Percentiles rank a stretch among this genome's conserved stretches.
These are phyloP conservation scores for Leptosomus discolor DNA, from an alignment of 2,113 vertebrate species.

Conservation along the genomic window DNA sequence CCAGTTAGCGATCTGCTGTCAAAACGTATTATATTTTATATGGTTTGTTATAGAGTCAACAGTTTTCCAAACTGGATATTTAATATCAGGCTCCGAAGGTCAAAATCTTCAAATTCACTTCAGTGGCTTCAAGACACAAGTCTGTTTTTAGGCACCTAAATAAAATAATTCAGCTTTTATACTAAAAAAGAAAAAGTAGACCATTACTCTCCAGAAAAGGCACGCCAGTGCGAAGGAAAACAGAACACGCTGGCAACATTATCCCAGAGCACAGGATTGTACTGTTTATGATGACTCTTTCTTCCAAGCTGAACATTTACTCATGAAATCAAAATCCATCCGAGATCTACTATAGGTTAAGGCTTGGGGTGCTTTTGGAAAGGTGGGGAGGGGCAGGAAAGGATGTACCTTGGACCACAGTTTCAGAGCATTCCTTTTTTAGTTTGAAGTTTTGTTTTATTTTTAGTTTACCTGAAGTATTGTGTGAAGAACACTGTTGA, in stretches of 20 bases:
- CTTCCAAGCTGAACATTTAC: background rate
- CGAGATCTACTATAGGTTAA: background rate
- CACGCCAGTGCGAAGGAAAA: background rate
- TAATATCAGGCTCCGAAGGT: background rate
- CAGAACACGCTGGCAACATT: background rate
- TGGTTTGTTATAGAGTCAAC: background rate
- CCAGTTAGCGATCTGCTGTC: background rate
- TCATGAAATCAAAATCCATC: background rate
- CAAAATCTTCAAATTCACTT: background rate
- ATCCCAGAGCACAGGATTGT: background rate
- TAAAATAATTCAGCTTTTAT: background rate
- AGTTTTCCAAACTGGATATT: background rate
- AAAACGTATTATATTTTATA: background rate
- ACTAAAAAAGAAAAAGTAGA: background rate
- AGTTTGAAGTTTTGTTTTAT: background rate
- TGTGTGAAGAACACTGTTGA: background rate
- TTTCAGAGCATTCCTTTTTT: background rate
- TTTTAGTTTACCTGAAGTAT: background rate
- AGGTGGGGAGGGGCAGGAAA: fast-evolving
- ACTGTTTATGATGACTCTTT: background rate
- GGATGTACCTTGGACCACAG: background rate
- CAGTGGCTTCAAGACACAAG: background rate
- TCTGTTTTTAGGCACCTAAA: background rate
- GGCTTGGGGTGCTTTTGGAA: fast-evolving
- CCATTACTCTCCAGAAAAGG: background rate